These are phyloP conservation scores for Drosophila watanabei DNA, from an alignment of 1,140 invertebrate genomes.

Conservation along the genomic window DNA sequence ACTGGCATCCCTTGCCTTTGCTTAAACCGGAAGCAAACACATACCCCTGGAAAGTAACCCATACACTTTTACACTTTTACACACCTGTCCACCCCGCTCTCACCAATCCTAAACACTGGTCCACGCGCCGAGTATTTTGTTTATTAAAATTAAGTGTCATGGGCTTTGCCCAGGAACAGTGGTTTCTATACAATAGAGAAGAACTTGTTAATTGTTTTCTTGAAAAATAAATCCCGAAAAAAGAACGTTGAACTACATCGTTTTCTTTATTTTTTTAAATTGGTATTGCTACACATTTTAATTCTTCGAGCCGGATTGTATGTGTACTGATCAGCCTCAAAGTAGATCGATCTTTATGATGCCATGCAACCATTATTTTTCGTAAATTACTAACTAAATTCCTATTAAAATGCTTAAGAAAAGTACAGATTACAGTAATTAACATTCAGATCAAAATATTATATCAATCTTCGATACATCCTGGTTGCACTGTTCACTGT, in stretches of 20 bases:
- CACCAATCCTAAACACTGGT: constrained; percentile 1
- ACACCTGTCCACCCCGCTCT: background rate
- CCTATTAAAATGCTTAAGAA: background rate
- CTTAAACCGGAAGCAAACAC: constrained; percentile 15
- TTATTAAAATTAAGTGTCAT: constrained; percentile 80
- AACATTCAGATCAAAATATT: background rate
- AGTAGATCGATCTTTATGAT: background rate
- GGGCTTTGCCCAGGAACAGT: constrained; percentile 48
- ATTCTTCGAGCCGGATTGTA: background rate
- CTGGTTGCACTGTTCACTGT: constrained; percentile 7
- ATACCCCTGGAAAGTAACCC: background rate
- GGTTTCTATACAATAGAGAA: background rate
- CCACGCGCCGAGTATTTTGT: constrained; percentile 73
- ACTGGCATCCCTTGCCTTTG: constrained; percentile 23
- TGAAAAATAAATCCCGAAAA: no score
- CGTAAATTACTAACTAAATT: background rate
- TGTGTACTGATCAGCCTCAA: background rate
- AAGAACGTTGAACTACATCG: background rate
- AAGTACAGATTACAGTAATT: background rate
- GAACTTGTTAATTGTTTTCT: no score
- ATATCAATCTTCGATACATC: background rate
- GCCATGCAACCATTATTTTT: background rate
- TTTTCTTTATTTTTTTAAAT: background rate
- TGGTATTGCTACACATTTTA: background rate
- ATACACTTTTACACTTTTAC: background rate